Evolutionary conservation across 2,113 vertebrate genomes (phyloP).

Genomic region (Protobothrops mucrosquamatus): DNA sequence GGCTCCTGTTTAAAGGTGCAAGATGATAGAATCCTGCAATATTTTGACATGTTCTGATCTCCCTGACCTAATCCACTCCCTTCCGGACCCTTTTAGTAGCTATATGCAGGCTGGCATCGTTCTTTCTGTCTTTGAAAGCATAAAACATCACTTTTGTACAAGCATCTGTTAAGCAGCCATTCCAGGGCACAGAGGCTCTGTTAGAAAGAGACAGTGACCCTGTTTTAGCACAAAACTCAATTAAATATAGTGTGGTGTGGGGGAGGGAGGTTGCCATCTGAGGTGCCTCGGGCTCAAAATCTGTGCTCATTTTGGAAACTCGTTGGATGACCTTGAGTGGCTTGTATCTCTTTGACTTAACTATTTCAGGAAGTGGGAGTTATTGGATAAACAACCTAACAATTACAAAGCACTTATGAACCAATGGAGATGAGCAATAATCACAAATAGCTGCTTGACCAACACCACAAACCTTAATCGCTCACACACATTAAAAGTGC

Average conservation of each 20-base stretch:
- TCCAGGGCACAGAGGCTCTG: not conserved
- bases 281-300: slow-evolving; percentile 7
- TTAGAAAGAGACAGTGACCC: not conserved
- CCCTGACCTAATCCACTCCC: not conserved
- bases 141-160: not conserved
- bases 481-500: too few relatives aligned
- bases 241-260: not conserved
- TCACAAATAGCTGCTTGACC: not conserved
- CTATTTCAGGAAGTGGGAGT: not conserved
- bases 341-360: not conserved
- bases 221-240: not conserved
- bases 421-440: not conserved
- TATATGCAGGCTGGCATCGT: too few relatives aligned
- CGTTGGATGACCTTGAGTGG: slow-evolving; percentile 6
- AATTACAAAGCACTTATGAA: not conserved
- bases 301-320: not conserved
- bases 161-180: not conserved
- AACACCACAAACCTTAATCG: not conserved
- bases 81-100: not conserved
- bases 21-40: not conserved
- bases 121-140: not conserved
- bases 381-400: slow-evolving; percentile 5
- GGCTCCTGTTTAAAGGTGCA: not conserved
- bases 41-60: not conserved
- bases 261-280: not conserved